Percentiles rank a stretch among this genome's conserved stretches.
Conservation (phyloP, 1,140 invertebrate species). For the Drosophila kanapiae region DNA sequence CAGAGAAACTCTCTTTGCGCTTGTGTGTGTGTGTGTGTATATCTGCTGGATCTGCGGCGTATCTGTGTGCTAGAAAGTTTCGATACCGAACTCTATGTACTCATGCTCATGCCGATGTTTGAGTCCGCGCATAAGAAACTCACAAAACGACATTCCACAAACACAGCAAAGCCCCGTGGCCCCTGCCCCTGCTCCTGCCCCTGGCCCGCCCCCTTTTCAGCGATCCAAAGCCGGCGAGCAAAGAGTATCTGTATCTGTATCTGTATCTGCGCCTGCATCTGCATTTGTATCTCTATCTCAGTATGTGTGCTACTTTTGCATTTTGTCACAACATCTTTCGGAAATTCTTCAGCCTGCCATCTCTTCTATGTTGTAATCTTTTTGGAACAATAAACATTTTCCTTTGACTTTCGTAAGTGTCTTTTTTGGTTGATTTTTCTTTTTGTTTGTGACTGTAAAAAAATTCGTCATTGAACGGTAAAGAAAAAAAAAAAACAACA, state of each 20-base stretch:
- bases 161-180: slow-evolving; percentile 47
- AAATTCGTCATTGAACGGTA: slow-evolving; percentile 83
- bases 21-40: slow-evolving; percentile 29
- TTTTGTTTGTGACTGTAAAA: slow-evolving; percentile 57
- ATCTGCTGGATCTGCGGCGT: slow-evolving; percentile 38
- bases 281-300: slow-evolving; percentile 36
- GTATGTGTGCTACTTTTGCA: slow-evolving; percentile 63
- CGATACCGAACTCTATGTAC: slow-evolving; percentile 38
- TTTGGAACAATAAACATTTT: slow-evolving; percentile 55
- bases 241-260: slow-evolving; percentile 60
- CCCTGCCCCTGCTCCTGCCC: neutral
- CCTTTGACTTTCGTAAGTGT: slow-evolving; percentile 76
- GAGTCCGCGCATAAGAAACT: slow-evolving; percentile 76
- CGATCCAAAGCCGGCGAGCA: slow-evolving; percentile 39
- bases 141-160: slow-evolving; percentile 84
- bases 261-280: slow-evolving; percentile 24
- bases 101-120: slow-evolving; percentile 58
- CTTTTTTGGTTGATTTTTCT: slow-evolving; percentile 55
- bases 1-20: slow-evolving; percentile 58
- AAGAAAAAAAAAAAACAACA: slow-evolving; percentile 57
- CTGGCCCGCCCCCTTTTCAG: neutral
- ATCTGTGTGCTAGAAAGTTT: slow-evolving; percentile 79
- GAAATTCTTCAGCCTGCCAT: slow-evolving; percentile 39
- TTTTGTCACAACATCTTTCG: slow-evolving; percentile 53
- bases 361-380: slow-evolving; percentile 65